phyloP scores from a whole-genome alignment of 2,113 vertebrate species.

The Dipodomys ordii region DNA sequence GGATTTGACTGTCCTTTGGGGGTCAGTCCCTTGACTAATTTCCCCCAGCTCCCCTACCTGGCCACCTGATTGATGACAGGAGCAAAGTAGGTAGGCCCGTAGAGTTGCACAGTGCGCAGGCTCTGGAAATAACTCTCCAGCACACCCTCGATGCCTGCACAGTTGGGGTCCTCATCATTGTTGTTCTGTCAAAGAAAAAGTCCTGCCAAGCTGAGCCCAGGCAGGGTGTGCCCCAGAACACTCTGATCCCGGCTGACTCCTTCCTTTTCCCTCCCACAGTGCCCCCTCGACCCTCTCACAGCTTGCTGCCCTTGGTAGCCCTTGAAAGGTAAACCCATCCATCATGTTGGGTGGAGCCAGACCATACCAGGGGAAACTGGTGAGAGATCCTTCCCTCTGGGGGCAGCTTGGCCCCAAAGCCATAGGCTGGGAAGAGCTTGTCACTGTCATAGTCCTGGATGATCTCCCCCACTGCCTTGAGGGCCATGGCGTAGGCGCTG shows the following conservation, averaged over 20 bases:
- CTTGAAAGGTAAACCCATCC: neutral
- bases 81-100: slow-evolving; percentile 96
- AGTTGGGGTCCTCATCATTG: slow-evolving; percentile 93
- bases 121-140: slow-evolving; percentile 96
- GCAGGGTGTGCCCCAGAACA: rapidly evolving
- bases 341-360: neutral
- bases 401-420: slow-evolving; percentile 98
- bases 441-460: slow-evolving; percentile 99
- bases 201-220: neutral
- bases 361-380: slow-evolving; percentile 95
- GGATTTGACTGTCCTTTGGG: neutral
- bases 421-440: slow-evolving; percentile 98
- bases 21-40: neutral
- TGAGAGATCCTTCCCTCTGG: slow-evolving; percentile 98
- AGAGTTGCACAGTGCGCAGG: slow-evolving; percentile 94
- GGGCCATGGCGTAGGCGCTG: slow-evolving; percentile 98
- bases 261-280: neutral
- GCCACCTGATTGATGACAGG: slow-evolving; percentile 97
- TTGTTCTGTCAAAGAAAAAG: slow-evolving; percentile 86
- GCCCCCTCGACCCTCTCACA: neutral
- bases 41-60: slow-evolving; percentile 86
- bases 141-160: slow-evolving; percentile 93
- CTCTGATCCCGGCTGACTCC: slow-evolving; percentile 21
- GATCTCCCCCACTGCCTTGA: slow-evolving; percentile 98
- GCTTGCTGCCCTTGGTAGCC: neutral